Percentiles rank a stretch among this genome's conserved stretches.
These are phyloP conservation scores for Conus ventricosus DNA, from an alignment of 1,140 invertebrate genomes.

Conservation along the genomic window DNA sequence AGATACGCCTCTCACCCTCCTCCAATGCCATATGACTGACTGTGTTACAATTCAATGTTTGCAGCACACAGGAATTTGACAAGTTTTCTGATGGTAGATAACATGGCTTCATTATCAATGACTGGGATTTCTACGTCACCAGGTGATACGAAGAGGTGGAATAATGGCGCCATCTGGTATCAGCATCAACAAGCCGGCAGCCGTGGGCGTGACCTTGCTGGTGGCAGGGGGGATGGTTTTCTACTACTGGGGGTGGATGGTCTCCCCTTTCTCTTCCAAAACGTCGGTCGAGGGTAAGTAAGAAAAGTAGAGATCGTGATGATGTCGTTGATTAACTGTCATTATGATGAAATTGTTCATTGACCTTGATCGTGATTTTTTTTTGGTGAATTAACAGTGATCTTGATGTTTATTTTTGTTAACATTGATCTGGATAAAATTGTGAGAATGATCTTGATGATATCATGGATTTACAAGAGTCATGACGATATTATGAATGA, in stretches of 20 bases:
- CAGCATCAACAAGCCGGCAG: constrained; percentile 15
- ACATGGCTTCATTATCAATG: neutral
- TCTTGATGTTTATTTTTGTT: no score
- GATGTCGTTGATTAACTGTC: neutral
- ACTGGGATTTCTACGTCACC: neutral
- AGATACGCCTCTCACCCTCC: no score
- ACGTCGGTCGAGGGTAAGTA: neutral
- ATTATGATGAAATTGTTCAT: no score
- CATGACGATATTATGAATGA: no score
- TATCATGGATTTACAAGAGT: no score
- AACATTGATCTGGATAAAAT: no score
- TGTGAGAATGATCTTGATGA: no score
- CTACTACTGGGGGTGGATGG: neutral
- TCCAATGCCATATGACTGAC: no score
- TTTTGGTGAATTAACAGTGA: no score
- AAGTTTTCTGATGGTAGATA: neutral
- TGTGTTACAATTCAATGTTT: no score
- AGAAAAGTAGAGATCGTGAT: neutral
- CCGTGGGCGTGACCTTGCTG: neutral
- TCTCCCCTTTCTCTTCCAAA: neutral
- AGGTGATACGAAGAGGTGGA: neutral
- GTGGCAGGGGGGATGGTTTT: constrained; percentile 9
- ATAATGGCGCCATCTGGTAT: constrained; percentile 23
- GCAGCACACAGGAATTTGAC: neutral
- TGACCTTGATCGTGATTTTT: no score